phyloP scores from a whole-genome alignment of 2,888 invertebrate species.

The Agrenia bidenticulata region DNA sequence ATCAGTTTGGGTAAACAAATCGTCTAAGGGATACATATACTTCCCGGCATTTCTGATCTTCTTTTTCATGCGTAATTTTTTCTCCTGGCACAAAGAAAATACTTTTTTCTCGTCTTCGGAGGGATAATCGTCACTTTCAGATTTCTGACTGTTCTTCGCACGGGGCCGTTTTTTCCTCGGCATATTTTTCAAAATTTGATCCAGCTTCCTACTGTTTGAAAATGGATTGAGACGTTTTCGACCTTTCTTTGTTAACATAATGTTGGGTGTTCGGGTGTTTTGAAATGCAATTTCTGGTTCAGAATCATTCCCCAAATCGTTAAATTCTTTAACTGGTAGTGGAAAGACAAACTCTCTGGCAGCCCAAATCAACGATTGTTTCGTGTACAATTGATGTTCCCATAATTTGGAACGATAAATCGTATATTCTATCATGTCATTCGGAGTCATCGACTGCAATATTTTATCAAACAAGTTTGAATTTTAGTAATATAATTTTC shows the following conservation, averaged over 20 bases:
- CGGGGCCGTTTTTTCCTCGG: neutral
- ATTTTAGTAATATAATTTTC: too few species aligned
- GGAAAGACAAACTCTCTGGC: slow-evolving; percentile 13
- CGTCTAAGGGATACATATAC: slow-evolving; percentile 28
- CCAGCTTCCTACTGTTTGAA: neutral
- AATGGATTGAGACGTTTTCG: slow-evolving; percentile 9
- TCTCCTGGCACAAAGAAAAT: neutral
- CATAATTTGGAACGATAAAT: slow-evolving; percentile 17
- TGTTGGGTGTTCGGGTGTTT: neutral
- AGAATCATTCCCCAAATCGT: neutral
- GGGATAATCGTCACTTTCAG: slow-evolving; percentile 12
- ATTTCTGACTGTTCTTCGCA: slow-evolving; percentile 5
- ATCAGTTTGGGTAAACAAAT: slow-evolving; percentile 3
- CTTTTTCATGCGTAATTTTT: neutral
- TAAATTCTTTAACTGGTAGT: slow-evolving; percentile 11
- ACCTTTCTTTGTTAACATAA: neutral
- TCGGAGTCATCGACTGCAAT: slow-evolving; percentile 41
- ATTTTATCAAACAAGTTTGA: slow-evolving; percentile 7
- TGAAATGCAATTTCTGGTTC: neutral
- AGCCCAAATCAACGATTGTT: neutral
- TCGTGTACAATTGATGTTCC: slow-evolving; percentile 16
- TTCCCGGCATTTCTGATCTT: slow-evolving; percentile 14
- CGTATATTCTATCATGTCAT: slow-evolving; percentile 41
- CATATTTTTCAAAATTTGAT: neutral
- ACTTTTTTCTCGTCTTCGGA: slow-evolving; percentile 20